phyloP scores from a whole-genome alignment of 2,888 invertebrate species.

The Luperina testacea region DNA sequence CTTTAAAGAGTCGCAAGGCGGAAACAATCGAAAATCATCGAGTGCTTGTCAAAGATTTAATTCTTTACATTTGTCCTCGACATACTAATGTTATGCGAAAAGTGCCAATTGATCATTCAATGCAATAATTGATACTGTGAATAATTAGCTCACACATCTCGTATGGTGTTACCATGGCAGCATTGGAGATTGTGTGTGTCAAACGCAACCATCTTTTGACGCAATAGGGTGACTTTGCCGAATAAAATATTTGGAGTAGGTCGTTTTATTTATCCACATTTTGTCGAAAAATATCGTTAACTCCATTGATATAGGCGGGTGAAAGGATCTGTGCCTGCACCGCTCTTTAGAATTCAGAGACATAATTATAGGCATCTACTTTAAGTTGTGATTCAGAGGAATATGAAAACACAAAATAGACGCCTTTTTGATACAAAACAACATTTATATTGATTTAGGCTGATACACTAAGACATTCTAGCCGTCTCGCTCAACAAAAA shows the following conservation, averaged over 20 bases:
- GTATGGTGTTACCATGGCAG: neutral
- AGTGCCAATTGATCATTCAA: neutral
- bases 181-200: neutral
- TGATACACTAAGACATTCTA: constrained; percentile 37
- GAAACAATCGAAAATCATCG: neutral
- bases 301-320: neutral
- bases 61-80: neutral
- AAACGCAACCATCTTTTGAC: neutral
- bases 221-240: neutral
- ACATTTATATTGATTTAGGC: constrained; percentile 37
- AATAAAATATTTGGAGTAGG: too few species aligned
- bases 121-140: neutral
- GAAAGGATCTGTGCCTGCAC: neutral
- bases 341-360: neutral
- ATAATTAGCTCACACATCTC: neutral
- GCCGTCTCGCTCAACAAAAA: constrained; percentile 47
- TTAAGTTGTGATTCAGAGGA: constrained; percentile 45
- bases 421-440: constrained; percentile 44
- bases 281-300: neutral
- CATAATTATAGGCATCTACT: neutral
- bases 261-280: neutral
- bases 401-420: constrained; percentile 26
- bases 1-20: too few species aligned
- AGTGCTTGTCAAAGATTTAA: neutral
- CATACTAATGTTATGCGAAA: neutral